A percentile compares a stretch with the other conserved stretches of the same genome.
These are phyloP conservation scores for Dendrolimus punctatus DNA, from an alignment of 1,140 invertebrate species.

Conservation along the genomic window DNA sequence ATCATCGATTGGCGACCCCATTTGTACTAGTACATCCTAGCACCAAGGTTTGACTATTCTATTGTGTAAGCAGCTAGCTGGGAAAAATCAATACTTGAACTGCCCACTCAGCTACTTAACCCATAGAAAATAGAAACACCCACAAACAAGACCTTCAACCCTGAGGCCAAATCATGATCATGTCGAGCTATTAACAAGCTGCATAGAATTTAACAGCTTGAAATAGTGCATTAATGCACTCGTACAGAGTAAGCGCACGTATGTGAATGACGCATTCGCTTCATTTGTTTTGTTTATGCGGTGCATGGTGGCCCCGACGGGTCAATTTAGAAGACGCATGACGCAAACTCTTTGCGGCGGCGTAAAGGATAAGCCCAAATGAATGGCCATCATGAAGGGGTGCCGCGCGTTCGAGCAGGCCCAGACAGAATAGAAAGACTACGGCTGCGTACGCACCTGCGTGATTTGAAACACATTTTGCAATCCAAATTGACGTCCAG, in stretches of 20 bases:
- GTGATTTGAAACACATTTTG: constrained; percentile 77
- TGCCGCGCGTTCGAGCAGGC: constrained; percentile 79
- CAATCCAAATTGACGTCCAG: constrained; percentile 55
- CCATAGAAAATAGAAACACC: constrained; percentile 1
- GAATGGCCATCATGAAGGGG: constrained; percentile 71
- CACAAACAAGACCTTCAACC: not conserved
- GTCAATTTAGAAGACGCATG: constrained; percentile 60
- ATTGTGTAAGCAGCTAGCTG: constrained; percentile 41
- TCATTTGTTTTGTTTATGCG: constrained; percentile 57
- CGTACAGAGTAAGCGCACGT: constrained; percentile 5
- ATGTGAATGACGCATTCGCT: constrained; percentile 38
- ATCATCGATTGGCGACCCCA: constrained; percentile 4
- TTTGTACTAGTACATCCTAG: constrained; percentile 4
- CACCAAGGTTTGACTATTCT: constrained; percentile 16
- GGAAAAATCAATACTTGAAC: constrained; percentile 64
- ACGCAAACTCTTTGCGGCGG: constrained; percentile 69
- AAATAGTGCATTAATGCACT: not conserved
- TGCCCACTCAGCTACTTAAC: constrained; percentile 21
- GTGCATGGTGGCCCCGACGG: constrained; percentile 40
- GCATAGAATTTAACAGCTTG: constrained; percentile 1
- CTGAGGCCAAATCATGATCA: not conserved
- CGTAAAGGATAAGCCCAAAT: constrained; percentile 71
- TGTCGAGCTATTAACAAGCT: not conserved
- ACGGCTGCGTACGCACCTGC: constrained; percentile 93
- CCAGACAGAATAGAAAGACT: constrained; percentile 85